phyloP scores from a whole-genome alignment of 2,888 invertebrate genomes.

The Meloe dianella region DNA sequence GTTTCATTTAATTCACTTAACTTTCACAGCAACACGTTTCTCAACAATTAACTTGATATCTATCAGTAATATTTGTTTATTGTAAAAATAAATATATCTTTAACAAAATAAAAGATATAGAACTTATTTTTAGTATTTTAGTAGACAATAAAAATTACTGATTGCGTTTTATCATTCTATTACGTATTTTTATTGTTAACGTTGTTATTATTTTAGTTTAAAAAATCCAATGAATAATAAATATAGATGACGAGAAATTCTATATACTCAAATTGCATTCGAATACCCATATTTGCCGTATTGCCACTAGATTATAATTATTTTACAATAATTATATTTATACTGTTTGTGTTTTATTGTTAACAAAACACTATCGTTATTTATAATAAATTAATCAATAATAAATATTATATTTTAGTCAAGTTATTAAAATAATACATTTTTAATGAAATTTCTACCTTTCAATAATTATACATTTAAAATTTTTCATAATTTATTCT shows the following conservation, averaged over 20 bases:
- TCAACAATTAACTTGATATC: slow-evolving; percentile 5
- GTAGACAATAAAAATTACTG: not conserved
- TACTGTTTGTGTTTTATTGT: slow-evolving; percentile 1
- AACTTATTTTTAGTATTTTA: not conserved
- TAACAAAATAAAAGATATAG: not conserved
- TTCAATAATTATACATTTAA: not conserved
- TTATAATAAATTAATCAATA: slow-evolving; percentile 4
- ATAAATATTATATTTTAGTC: not conserved
- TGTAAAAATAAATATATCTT: not conserved
- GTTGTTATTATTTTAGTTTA: not conserved
- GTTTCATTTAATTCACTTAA: slow-evolving; percentile 25
- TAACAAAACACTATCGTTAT: not conserved
- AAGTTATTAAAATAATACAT: not conserved
- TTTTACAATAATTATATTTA: not conserved
- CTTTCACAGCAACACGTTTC: slow-evolving; percentile 12
- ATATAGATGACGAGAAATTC: not conserved
- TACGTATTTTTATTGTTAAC: slow-evolving; percentile 3
- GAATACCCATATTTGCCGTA: not conserved
- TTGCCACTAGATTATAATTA: not conserved
- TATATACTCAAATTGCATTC: slow-evolving; percentile 7
- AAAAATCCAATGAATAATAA: slow-evolving; percentile 11
- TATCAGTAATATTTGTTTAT: not conserved
- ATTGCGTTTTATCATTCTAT: slow-evolving; percentile 1
- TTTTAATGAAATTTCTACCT: not conserved
- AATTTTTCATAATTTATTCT: not conserved